Evolutionary conservation across 2,888 invertebrate species (phyloP), one percentile per base, ranked within the genome.

Genomic region (Xestia xanthographa): DNA sequence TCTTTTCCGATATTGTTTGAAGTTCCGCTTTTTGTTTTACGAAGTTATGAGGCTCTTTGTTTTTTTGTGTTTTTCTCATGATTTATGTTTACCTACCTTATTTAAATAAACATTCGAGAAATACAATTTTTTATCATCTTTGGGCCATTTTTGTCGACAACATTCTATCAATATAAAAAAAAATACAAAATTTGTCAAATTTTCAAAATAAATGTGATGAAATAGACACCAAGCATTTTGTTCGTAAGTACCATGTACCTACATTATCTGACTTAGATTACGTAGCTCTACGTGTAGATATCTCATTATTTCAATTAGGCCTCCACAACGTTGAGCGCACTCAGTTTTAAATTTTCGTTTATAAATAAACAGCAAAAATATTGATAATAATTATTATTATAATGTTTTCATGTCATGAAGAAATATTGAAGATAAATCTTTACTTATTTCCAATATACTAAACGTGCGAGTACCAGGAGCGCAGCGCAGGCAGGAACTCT

Each of bases 1-100:
- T n/a, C 29, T 41, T 72, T 71, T 70, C n/a, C 65, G 11, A 75
- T 79, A 56, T 45, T 66, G 45, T 86, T 81, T 56, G 34, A 60
- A 45, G 66, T 68, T 29, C 5, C 6, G 14, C 3, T 38, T 72
- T 62, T 67, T 67, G n/a, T 72, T 79, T 71, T 17, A 38, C 26
- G 3, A 78, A 77, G 45, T 66, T 65, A 14, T 1, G 14, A 58
- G 58, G 2, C 0, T 1, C 5, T 17, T 62, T 69, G 17, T 66
- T 69, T 80, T 48, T 50, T 58, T 48, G 22, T 62, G 9, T 5
- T 75, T 63, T 38, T 62, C 17, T 22, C 20, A 29, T 38, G 26
- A 20, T 69, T 72, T 41, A 50, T 69, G 26, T n/a, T 22, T 26
- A 4, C 11, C 20, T 20, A 14, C 11, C 20, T 20, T 9, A 0